Evolutionary conservation across 2,113 vertebrate genomes (phyloP).

Genomic region (Drymodes brunneopygia): DNA sequence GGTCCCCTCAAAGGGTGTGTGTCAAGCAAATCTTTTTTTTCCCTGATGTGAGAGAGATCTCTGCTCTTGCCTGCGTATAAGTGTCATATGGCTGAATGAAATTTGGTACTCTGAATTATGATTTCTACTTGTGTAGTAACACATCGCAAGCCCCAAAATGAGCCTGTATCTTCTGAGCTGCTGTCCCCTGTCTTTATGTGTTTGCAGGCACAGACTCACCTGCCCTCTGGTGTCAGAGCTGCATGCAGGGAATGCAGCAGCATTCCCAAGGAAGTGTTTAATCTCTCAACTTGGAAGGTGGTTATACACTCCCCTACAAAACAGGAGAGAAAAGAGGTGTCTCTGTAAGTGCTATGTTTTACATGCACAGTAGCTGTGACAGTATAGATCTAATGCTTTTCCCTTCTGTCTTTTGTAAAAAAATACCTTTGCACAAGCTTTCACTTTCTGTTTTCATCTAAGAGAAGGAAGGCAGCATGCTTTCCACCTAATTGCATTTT

Average conservation of each 20-base stretch:
- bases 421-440: neutral
- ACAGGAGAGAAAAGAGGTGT: neutral
- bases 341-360: neutral
- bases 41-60: neutral
- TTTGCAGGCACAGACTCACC: neutral
- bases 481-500: neutral
- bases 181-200: neutral
- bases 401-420: neutral
- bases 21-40: neutral
- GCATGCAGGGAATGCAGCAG: neutral
- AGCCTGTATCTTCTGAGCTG: rapidly evolving
- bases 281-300: too few relatives aligned
- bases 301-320: neutral
- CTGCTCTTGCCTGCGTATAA: neutral
- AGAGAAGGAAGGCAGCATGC: neutral
- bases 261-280: neutral
- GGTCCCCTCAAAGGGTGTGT: neutral
- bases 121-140: neutral
- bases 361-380: neutral
- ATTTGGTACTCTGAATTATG: neutral
- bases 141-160: neutral
- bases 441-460: neutral
- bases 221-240: neutral
- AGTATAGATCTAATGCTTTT: neutral
- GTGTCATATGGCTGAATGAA: neutral